Conservation (phyloP, 2,797 vertebrate genomes). For the Falco naumanni region DNA sequence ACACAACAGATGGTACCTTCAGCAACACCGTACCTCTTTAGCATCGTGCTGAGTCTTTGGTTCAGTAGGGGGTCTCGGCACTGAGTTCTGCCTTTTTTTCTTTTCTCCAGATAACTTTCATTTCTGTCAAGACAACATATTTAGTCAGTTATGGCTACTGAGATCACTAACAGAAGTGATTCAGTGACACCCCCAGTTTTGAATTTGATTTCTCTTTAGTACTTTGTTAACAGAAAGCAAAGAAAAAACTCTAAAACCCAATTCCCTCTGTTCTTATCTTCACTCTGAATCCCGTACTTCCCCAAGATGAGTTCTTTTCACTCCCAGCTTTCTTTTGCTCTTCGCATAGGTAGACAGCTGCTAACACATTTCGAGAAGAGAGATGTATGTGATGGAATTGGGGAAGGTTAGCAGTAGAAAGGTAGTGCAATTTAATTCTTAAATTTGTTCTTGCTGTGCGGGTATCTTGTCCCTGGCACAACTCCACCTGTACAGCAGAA, state of each 20-base stretch:
- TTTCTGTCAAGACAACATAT: neutral
- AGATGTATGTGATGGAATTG: neutral
- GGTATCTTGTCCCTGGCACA: neutral
- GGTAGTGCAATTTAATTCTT: constrained; percentile 2
- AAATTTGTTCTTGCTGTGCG: neutral
- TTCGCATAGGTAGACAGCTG: neutral
- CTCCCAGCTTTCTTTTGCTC: neutral
- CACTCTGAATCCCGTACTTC: neutral
- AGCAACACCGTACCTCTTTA: neutral
- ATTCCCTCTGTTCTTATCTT: neutral
- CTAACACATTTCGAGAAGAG: neutral
- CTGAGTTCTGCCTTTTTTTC: neutral
- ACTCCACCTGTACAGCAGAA: neutral
- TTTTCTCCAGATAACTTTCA: neutral
- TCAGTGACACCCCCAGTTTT: neutral
- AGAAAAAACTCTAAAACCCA: neutral
- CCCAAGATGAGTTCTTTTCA: neutral
- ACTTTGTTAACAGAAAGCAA: neutral
- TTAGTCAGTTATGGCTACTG: neutral
- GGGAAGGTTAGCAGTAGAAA: neutral
- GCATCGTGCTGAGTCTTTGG: neutral
- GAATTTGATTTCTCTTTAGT: neutral
- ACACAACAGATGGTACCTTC: neutral
- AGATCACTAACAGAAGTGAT: neutral
- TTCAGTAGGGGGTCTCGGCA: neutral